Percentiles rank a stretch among this genome's conserved stretches.
Conservation (phyloP, 2,113 vertebrate species). For the Crotalus horridus region DNA sequence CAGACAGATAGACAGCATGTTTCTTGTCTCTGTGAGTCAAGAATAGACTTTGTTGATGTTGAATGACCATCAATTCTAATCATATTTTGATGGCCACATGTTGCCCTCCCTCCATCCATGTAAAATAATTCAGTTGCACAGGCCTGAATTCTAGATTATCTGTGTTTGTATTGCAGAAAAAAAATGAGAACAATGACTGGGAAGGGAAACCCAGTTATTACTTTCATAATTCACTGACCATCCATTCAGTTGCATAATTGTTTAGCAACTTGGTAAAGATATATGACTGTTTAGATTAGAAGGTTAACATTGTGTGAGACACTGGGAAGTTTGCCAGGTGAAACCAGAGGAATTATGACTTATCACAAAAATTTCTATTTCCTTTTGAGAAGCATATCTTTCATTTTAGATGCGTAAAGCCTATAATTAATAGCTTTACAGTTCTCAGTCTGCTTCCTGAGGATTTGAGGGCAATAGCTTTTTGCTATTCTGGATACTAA, state of each 20-base stretch:
- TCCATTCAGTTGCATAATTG: neutral
- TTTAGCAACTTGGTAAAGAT: neutral
- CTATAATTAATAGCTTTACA: neutral
- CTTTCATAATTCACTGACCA: neutral
- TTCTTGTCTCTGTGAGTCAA: neutral
- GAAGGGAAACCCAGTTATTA: neutral
- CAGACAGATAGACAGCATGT: neutral
- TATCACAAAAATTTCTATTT: slow-evolving; percentile 8
- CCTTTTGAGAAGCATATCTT: neutral
- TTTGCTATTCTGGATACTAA: neutral
- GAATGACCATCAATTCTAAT: neutral
- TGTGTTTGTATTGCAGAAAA: neutral
- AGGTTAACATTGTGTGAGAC: neutral
- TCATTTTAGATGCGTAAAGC: neutral
- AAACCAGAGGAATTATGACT: neutral
- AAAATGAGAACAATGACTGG: neutral
- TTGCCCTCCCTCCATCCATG: neutral
- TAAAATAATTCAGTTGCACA: neutral
- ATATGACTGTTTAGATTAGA: neutral
- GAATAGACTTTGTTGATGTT: neutral
- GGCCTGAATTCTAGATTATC: neutral
- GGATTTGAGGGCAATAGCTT: neutral
- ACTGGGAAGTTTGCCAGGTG: neutral
- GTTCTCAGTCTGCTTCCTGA: neutral
- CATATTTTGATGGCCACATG: neutral